Base-by-base conservation (phyloP, 2,888 invertebrate genomes). In the Agonum fuliginosum region DNA sequence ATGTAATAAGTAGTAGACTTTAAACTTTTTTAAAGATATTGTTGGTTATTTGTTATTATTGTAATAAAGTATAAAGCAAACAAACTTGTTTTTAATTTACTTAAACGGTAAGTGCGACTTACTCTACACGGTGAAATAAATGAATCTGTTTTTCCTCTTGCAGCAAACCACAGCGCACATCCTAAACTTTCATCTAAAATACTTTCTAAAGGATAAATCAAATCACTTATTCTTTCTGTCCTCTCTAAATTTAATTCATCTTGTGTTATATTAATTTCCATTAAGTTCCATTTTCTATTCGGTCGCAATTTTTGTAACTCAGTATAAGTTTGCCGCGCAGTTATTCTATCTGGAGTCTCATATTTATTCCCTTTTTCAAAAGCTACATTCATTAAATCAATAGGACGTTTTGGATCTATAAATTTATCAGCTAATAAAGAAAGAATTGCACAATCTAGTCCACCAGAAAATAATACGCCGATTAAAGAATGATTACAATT, bases 131-230 rank as follows among this genome's bases (percentile, higher is more conserved):
- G 87, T 37, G 94, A 93, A 76, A 84, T 84, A 79, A 89, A 90
- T 2, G 80, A 72, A 8, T 83, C 81, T 65, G 92, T 93, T 79
- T 87, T 83, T 2, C 93, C 97, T 82, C 93, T 89, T 58, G 96
- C 93, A 20, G 98, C 98, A 90, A 99, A 99, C 98, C 98, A 99
- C 54, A 96, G 88, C n/a, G 95, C 98, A 85, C 95, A 95, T 0
- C 98, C 99, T 69, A 99, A 90, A 83, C 97, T 97, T 86, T 99
- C 99, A 88, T 99, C 99, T 62, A 99, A 87, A 78, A 99, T 92
- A 0, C 97, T 96, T 81, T 91, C 89, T 72, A 95, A 89, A 0
- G 99, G 99, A 86, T 93, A 92, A 51, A 98, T 92, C 78, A 98
- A 89, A 86, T 96, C 91, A 34, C 91, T 90, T 80, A 97, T 94